These are phyloP conservation scores for Pomatostomus ruficeps DNA, from an alignment of 2,113 vertebrate species.

Conservation along the genomic window DNA sequence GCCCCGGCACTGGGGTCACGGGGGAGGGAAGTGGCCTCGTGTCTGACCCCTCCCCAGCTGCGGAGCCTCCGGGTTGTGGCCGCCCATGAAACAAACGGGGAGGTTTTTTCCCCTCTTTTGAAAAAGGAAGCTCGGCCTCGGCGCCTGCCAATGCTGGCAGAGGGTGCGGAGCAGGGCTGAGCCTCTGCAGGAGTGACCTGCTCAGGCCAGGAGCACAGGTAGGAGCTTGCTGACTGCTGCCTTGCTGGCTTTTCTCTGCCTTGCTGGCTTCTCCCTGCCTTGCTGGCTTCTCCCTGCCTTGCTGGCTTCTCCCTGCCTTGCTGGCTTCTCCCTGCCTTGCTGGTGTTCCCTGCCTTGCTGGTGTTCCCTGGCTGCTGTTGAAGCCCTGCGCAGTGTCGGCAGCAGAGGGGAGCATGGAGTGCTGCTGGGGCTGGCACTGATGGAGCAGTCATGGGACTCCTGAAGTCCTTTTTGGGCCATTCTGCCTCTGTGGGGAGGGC, in stretches of 20 bases:
- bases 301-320: too few species aligned
- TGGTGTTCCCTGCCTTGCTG: too few species aligned
- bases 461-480: neutral
- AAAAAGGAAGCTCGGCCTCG: neutral
- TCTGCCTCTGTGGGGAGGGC: neutral
- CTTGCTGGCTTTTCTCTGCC: neutral
- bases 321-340: too few species aligned
- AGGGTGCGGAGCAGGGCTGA: neutral
- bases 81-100: fast-evolving
- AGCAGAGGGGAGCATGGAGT: neutral
- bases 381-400: neutral
- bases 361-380: neutral
- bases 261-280: neutral
- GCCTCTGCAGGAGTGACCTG: neutral
- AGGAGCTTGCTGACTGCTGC: neutral
- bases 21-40: neutral
- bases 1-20: neutral
- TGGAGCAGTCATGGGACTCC: neutral
- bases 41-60: constrained; percentile 6
- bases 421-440: neutral
- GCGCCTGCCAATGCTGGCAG: fast-evolving
- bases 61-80: neutral
- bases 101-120: neutral
- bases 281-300: too few species aligned
- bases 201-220: neutral